phyloP scores from a whole-genome alignment of 2,113 vertebrate genomes.

The Gavia stellata region DNA sequence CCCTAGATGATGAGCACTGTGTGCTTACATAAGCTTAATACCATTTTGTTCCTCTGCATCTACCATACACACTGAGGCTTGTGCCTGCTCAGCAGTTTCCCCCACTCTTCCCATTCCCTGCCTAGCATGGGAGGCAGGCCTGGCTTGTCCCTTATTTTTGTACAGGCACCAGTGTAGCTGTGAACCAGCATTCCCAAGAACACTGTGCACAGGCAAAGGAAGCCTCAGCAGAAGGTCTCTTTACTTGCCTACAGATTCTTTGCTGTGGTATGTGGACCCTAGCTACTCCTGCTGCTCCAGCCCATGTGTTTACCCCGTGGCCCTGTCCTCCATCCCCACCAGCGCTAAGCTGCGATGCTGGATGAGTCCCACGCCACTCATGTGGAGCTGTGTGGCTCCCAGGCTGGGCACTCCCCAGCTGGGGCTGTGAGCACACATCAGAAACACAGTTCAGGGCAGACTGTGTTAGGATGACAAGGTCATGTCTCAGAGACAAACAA shows the following conservation, averaged over 20 bases:
- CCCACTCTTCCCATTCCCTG: fast-evolving
- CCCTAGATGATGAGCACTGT: fast-evolving
- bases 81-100: not conserved
- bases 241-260: not conserved
- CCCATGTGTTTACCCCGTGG: not conserved
- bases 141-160: not conserved
- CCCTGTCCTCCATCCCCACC: not conserved
- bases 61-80: fast-evolving
- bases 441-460: not conserved
- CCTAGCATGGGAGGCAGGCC: not conserved
- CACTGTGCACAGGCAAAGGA: not conserved
- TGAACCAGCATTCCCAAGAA: not conserved
- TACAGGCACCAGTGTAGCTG: not conserved
- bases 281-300: not conserved
- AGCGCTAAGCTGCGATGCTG: not conserved
- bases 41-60: not conserved
- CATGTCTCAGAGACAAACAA: not conserved
- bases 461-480: not conserved
- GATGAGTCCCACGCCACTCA: not conserved
- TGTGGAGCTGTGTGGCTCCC: not conserved
- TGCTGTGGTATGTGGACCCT: not conserved
- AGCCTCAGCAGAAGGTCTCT: not conserved
- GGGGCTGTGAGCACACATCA: fast-evolving
- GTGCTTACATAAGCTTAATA: not conserved
- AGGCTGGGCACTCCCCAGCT: not conserved